These are phyloP conservation scores for Ips nitidus DNA, from an alignment of 1,140 invertebrate genomes.

Conservation along the genomic window DNA sequence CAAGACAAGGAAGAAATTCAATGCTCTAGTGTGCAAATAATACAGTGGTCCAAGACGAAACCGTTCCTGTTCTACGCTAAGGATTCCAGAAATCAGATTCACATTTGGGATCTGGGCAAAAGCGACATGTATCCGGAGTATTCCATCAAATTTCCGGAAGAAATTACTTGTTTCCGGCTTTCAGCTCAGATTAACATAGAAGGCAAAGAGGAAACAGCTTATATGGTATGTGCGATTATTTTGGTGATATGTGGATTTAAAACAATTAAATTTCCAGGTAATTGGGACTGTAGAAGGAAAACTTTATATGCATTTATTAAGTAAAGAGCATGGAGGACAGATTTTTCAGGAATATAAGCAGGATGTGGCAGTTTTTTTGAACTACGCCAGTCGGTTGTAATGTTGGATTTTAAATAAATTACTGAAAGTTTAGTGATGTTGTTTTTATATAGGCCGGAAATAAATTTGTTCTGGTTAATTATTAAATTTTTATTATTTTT, in stretches of 20 bases:
- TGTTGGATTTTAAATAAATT: not conserved
- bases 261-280: slow-evolving; percentile 32
- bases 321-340: slow-evolving; percentile 43
- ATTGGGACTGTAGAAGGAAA: slow-evolving; percentile 40
- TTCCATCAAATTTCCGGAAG: slow-evolving; percentile 44
- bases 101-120: slow-evolving; percentile 48
- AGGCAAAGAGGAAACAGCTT: slow-evolving; percentile 36
- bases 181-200: slow-evolving; percentile 35
- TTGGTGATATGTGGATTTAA: not conserved
- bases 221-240: slow-evolving; percentile 44
- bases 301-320: slow-evolving; percentile 43
- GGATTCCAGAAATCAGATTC: slow-evolving; percentile 43
- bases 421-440: not conserved
- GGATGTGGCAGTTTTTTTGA: slow-evolving; percentile 45
- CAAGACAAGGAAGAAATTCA: slow-evolving; percentile 32
- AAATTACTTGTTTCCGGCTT: slow-evolving; percentile 44
- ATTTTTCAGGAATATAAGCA: slow-evolving; percentile 35
- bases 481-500: slow-evolving; percentile 28
- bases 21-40: slow-evolving; percentile 34
- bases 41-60: slow-evolving; percentile 49
- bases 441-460: not conserved
- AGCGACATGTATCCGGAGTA: slow-evolving; percentile 48
- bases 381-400: slow-evolving; percentile 48
- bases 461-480: slow-evolving; percentile 6
- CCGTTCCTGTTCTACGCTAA: slow-evolving; percentile 49